phyloP scores from a whole-genome alignment of 2,797 vertebrate genomes.

The Rhincodon typus region DNA sequence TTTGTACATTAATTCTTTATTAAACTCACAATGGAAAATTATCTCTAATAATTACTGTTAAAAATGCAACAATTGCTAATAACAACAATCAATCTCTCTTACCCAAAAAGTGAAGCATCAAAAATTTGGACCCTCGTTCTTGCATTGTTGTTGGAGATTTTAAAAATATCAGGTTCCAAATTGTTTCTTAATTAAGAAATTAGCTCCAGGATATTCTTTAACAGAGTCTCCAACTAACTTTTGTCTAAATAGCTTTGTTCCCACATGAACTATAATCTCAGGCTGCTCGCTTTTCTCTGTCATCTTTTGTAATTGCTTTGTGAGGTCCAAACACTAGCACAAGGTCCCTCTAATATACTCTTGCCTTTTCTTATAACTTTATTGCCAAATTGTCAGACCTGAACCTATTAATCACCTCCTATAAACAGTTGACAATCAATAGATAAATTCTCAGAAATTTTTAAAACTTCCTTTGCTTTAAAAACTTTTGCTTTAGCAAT shows the following conservation, averaged over 20 bases:
- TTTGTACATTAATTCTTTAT: neutral
- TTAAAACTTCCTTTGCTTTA: neutral
- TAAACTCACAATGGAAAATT: neutral
- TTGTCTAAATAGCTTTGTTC: neutral
- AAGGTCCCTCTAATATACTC: neutral
- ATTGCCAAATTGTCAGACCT: neutral
- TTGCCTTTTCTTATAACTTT: neutral
- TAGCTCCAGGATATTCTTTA: neutral
- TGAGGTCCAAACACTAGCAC: neutral
- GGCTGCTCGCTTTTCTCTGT: neutral
- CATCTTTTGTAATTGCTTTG: neutral
- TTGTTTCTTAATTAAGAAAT: neutral
- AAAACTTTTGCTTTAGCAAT: neutral
- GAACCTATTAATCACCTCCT: neutral
- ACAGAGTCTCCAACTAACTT: neutral
- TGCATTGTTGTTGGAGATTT: neutral
- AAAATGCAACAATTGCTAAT: neutral
- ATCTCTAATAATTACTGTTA: neutral
- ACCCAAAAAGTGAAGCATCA: neutral
- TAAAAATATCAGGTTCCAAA: neutral
- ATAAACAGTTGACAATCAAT: neutral
- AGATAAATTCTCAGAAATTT: neutral
- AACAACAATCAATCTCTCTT: neutral
- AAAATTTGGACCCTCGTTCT: neutral
- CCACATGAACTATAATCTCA: neutral